Percentiles rank a stretch among this genome's conserved stretches.
phyloP scores from a whole-genome alignment of 2,113 vertebrate species.

The Myrmecobius fasciatus region DNA sequence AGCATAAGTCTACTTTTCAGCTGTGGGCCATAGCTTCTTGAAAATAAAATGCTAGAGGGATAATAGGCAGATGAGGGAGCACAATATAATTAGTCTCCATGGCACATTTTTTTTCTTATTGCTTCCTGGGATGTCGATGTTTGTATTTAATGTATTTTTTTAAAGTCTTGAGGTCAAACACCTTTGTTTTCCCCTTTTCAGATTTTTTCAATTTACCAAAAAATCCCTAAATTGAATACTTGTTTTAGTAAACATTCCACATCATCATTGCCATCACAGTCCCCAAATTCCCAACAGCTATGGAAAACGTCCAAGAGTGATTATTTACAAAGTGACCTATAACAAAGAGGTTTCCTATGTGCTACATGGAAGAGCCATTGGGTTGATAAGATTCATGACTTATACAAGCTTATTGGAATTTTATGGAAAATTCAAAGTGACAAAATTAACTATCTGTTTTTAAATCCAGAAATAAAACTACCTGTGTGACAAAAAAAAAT shows the following conservation, averaged over 20 bases:
- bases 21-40: constrained; percentile 42
- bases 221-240: neutral
- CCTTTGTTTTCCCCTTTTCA: constrained; percentile 29
- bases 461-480: neutral
- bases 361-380: neutral
- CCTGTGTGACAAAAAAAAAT: neutral
- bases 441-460: neutral
- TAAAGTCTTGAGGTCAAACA: neutral
- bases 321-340: neutral
- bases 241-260: neutral
- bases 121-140: neutral
- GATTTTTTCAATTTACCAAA: constrained; percentile 36
- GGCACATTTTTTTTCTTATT: neutral
- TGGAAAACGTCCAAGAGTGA: neutral
- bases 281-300: neutral
- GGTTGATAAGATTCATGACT: neutral
- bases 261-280: neutral
- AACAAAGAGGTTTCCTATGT: neutral
- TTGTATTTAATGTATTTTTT: neutral
- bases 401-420: neutral
- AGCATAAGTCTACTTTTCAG: constrained; percentile 55
- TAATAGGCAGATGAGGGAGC: constrained; percentile 15
- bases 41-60: constrained; percentile 37
- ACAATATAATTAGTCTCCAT: neutral
- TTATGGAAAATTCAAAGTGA: neutral